A percentile compares a stretch with the other conserved stretches of the same genome.
These are phyloP conservation scores for Stenolophus ochropezus DNA, from an alignment of 2,888 invertebrate genomes.

Conservation along the genomic window DNA sequence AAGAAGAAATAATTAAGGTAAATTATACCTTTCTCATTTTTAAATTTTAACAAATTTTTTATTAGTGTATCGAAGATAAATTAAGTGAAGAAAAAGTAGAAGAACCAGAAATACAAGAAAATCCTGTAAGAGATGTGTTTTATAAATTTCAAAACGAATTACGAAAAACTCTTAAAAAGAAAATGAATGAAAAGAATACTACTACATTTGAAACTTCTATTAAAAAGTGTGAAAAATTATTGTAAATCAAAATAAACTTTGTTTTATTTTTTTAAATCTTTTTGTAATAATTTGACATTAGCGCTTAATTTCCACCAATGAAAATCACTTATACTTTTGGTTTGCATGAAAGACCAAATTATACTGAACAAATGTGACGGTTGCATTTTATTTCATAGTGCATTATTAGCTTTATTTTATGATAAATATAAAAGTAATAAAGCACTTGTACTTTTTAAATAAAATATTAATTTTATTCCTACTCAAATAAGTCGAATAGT, in stretches of 20 bases:
- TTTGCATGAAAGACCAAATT: not conserved
- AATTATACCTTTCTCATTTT: not conserved
- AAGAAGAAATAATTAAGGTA: conserved; percentile 39
- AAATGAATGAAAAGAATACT: not conserved
- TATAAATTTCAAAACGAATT: conserved; percentile 38
- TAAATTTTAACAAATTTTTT: not conserved
- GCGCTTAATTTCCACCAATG: conserved; percentile 24
- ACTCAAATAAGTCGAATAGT: not conserved
- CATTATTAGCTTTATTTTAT: not conserved
- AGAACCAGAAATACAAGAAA: conserved; percentile 21
- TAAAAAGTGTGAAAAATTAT: conserved; percentile 22
- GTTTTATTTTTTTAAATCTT: conserved; percentile 8
- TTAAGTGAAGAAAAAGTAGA: not conserved
- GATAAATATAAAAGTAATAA: not conserved
- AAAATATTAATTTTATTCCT: not conserved
- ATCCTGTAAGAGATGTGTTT: conserved; percentile 5
- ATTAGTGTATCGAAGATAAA: conserved; percentile 49
- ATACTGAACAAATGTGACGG: not conserved
- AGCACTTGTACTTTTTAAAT: not conserved
- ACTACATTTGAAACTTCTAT: not conserved
- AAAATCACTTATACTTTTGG: not conserved
- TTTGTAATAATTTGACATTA: conserved; percentile 10
- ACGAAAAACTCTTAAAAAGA: conserved; percentile 1
- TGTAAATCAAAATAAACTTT: not conserved
- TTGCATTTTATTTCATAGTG: not conserved